Base-by-base conservation (phyloP, 1,140 invertebrate genomes). In the Papilio dardanus region DNA sequence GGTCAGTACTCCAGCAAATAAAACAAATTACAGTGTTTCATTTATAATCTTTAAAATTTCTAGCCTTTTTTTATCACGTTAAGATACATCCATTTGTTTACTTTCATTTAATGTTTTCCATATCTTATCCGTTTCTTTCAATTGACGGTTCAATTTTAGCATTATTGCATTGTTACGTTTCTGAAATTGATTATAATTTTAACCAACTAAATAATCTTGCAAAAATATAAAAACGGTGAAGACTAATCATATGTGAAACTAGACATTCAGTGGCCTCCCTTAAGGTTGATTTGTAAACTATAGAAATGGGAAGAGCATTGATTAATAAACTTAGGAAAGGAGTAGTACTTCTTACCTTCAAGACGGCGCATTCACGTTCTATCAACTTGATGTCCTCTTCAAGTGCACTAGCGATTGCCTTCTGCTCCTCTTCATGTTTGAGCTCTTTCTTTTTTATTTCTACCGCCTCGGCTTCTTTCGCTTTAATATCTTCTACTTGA, bases 91-190 rank as follows among this genome's bases (percentile, higher is more conserved):
- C 3, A 16, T 50, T 14, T 33, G 4, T n/a, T 71, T 74, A 30
- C 69, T 35, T 24, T 83, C 82, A 66, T 80, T 79, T 1, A 88
- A 67, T 58, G 82, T 75, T 19, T 84, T 81, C 74, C 89, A 79
- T 16, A 76, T 67, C 31, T 86, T 83, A 81, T 91, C 88, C 16
- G 86, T 84, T 74, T 91, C 85, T 5, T 91, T 74, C 14, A 92
- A 76, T 65, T 86, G 85, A 7, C 86, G 83, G 73, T 86, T 65
- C 66, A 92, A 46, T 71, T 88, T 86, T 31, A 91, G 77, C 88
- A 91, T 90, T 58, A 92, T 89, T 4, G 91, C 89, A 54, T 85
- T 86, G 58, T 92, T 92, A 79, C 91, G 80, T 86, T 92, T 92
- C 91, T 92, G 81, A 46, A 87, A 88, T 40, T 14, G 76, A 58